Percentiles rank a stretch among this genome's conserved stretches.
phyloP scores from a whole-genome alignment of 2,888 invertebrate genomes.

The Orthonevra nobilis region DNA sequence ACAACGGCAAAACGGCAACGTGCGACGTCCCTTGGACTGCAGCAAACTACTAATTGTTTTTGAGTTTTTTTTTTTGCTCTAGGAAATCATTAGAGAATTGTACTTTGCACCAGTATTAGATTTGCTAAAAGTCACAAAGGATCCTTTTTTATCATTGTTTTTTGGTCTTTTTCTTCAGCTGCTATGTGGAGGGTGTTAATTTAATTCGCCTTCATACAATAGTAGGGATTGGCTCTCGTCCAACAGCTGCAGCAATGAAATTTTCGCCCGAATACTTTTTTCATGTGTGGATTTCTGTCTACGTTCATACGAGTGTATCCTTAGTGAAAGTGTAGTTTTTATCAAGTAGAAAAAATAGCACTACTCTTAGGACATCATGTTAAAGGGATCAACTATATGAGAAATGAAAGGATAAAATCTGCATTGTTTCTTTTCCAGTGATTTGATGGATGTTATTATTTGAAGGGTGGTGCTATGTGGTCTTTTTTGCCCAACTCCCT shows the following conservation, averaged over 20 bases:
- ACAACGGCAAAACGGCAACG: conserved; percentile 12
- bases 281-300: conserved; percentile 64
- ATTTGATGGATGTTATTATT: no score
- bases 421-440: no score
- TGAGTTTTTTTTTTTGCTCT: conserved; percentile 42
- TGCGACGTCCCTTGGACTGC: conserved; percentile 49
- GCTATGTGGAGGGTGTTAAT: conserved; percentile 65
- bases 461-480: no score
- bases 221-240: conserved; percentile 58
- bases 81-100: conserved; percentile 53
- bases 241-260: conserved; percentile 37
- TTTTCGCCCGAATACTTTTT: not conserved
- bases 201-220: conserved; percentile 55
- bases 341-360: conserved; percentile 21
- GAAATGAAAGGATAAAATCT: conserved; percentile 11
- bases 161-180: conserved; percentile 15
- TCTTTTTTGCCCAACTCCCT: no score
- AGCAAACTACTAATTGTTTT: conserved; percentile 64
- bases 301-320: conserved; percentile 50
- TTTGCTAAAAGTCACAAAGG: conserved; percentile 8
- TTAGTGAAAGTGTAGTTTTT: conserved; percentile 35
- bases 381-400: conserved; percentile 5
- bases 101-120: conserved; percentile 48
- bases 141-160: conserved; percentile 19
- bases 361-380: conserved; percentile 43